phyloP scores from a whole-genome alignment of 2,113 vertebrate genomes.

The Tetrax tetrax region DNA sequence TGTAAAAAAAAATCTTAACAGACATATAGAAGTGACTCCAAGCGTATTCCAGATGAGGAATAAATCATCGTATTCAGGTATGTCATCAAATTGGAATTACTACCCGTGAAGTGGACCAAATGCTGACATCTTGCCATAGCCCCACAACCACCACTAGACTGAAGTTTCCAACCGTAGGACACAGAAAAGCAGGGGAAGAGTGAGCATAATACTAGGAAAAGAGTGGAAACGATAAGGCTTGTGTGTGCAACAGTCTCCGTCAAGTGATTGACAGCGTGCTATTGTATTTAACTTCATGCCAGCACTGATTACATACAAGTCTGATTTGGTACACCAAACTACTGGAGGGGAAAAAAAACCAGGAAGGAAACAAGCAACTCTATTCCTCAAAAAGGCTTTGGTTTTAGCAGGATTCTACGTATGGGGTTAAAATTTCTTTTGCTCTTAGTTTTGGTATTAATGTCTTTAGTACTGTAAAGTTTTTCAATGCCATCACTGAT shows the following conservation, averaged over 20 bases:
- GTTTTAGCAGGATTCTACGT: not conserved
- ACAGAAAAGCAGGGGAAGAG: not conserved
- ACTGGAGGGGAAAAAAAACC: not conserved
- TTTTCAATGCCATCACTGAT: not conserved
- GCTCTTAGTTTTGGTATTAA: not conserved
- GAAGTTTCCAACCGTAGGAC: not conserved
- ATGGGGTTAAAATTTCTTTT: not conserved
- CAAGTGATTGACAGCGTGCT: not conserved
- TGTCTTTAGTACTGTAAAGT: not conserved
- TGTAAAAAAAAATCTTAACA: not conserved
- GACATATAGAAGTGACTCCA: not conserved
- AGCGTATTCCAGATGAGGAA: not conserved
- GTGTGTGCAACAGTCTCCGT: not conserved
- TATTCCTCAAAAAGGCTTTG: not conserved
- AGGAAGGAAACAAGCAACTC: not conserved
- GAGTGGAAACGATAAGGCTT: not conserved
- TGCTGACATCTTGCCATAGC: not conserved
- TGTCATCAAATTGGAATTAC: not conserved
- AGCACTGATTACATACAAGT: not conserved
- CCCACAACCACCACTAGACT: fast-evolving
- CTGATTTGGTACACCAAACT: not conserved
- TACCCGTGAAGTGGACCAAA: not conserved
- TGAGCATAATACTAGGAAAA: not conserved
- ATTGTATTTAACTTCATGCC: not conserved
- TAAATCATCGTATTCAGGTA: not conserved